Evolutionary conservation across 2,113 vertebrate species (phyloP), one percentile per base, ranked within the genome.

Genomic region (Pyxicephalus adspersus): DNA sequence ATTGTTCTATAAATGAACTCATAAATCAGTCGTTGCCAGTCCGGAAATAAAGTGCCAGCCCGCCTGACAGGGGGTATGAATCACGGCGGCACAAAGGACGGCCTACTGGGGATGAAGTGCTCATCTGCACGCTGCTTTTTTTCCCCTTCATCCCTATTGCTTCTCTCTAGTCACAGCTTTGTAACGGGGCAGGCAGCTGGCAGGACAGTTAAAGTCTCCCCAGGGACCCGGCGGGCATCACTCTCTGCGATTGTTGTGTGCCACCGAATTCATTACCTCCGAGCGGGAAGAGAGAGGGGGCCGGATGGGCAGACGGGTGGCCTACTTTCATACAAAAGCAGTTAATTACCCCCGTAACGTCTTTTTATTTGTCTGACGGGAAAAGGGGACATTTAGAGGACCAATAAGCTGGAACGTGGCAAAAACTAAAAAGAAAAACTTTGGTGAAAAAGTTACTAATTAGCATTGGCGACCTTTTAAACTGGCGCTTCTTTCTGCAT

Each of bases 1-100:
- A 22, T 55, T 81, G 71, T 86, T 83, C 70, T 73, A 84, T 80
- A 89, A 88, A 88, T 83, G 64, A 86, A 52, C 72, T 84, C 83
- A 87, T 87, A 84, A 85, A 87, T 89, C 83, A 84, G 50, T 50
- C 72, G 52, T 83, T 85, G 84, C 58, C 63, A 28, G 1, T 55
- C 77, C 83, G 54, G 83, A 75, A 86, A 85, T 63, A 87, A 83
- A 87, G 74, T 86, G 81, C 52, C 70, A 85, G 54, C 72, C 45
- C 68, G n/a, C 80, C 65, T 89, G 77, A 84, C 55, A 86, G 15
- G 3, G 58, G 4, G n/a, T 83, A 83, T 87, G 85, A 88, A 86
- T 85, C 71, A 83, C 67, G 19, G 45, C 64, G 65, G 80, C 1
- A 3, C 70, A 22, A 61, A 80, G 83, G 58, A 51, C 13, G 51